phyloP scores from a whole-genome alignment of 2,888 invertebrate genomes.

The Pachydiplax longipennis region DNA sequence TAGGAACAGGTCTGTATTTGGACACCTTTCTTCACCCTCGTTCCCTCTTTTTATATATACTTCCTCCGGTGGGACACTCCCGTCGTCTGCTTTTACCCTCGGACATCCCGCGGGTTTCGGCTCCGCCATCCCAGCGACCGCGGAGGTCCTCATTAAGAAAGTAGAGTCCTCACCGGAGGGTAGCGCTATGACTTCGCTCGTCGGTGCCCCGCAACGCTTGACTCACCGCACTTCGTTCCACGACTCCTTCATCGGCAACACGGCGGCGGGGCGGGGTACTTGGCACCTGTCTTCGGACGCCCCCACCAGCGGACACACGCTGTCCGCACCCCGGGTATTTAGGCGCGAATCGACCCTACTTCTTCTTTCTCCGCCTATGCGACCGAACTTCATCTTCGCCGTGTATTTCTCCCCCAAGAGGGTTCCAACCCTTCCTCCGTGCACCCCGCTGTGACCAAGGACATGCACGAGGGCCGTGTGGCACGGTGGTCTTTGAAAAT shows the following conservation, averaged over 20 bases:
- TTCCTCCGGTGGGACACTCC: neutral
- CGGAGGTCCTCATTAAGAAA: slow-evolving; percentile 34
- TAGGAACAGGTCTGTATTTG: slow-evolving; percentile 2
- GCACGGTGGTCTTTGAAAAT: neutral
- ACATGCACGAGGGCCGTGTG: neutral
- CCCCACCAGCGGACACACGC: slow-evolving; percentile 12
- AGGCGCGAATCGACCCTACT: neutral
- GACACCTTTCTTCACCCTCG: slow-evolving; percentile 28
- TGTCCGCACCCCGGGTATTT: slow-evolving; percentile 24
- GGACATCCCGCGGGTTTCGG: slow-evolving; percentile 34
- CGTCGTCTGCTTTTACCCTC: neutral
- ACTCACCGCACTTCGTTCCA: neutral
- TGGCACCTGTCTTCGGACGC: slow-evolving; percentile 13
- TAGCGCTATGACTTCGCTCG: neutral
- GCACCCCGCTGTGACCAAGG: neutral
- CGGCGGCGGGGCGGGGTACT: neutral
- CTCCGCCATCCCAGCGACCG: neutral
- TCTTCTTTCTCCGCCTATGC: neutral
- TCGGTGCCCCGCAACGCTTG: neutral
- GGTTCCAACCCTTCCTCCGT: neutral
- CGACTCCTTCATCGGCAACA: neutral
- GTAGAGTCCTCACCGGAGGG: neutral
- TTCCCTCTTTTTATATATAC: neutral
- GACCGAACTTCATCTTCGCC: neutral
- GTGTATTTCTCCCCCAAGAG: neutral